Conservation (phyloP, 2,113 vertebrate genomes). For the Bubo blakistoni region DNA sequence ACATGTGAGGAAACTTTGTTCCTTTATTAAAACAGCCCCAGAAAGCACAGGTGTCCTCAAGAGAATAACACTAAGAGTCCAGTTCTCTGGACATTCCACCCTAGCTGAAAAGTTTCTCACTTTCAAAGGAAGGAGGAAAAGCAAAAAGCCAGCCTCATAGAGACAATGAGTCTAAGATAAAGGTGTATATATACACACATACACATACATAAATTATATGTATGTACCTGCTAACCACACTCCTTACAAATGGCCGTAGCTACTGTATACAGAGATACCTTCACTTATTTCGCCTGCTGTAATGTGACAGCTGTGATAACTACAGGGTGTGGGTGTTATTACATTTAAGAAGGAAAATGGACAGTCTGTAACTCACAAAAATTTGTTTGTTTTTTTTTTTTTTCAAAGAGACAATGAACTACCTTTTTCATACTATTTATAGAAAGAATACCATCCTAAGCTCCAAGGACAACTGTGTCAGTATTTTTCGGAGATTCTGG, state of each 20-base stretch:
- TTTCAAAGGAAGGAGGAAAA: not conserved
- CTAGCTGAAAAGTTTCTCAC: accelerated
- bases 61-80: accelerated
- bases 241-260: not conserved
- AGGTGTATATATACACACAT: no score
- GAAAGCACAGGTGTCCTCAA: not conserved
- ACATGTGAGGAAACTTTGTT: accelerated
- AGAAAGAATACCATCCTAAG: not conserved
- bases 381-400: not conserved
- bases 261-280: not conserved
- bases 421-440: accelerated
- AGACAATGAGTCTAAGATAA: accelerated
- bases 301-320: not conserved
- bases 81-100: accelerated
- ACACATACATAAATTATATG: accelerated
- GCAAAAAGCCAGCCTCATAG: not conserved
- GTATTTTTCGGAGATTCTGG: not conserved
- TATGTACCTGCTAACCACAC: not conserved
- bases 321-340: not conserved
- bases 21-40: not conserved
- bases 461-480: not conserved
- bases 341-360: not conserved
- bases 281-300: not conserved
- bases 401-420: not conserved
- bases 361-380: not conserved